phyloP scores from a whole-genome alignment of 1,140 invertebrate genomes.

The Apocrypta bakeri region DNA sequence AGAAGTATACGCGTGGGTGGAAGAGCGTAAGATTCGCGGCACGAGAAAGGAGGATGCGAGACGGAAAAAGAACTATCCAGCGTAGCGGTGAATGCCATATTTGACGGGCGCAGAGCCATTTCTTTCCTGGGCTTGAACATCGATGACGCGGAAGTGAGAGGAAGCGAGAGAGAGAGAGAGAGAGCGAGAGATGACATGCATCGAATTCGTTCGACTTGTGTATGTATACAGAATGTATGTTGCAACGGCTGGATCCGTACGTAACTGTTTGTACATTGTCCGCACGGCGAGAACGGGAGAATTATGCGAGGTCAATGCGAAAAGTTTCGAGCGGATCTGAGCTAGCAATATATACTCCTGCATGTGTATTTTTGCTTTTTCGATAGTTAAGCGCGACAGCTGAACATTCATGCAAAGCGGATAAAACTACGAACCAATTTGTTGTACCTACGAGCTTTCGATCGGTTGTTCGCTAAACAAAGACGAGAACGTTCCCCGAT shows the following conservation, averaged over 20 bases:
- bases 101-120: slow-evolving; percentile 20
- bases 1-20: slow-evolving; percentile 44
- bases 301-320: slow-evolving; percentile 19
- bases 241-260: background rate
- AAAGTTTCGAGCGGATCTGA: background rate
- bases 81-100: slow-evolving; percentile 26
- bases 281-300: background rate
- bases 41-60: slow-evolving; percentile 13
- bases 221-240: background rate
- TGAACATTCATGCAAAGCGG: background rate
- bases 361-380: background rate
- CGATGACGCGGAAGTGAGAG: background rate
- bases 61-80: slow-evolving; percentile 5
- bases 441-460: background rate
- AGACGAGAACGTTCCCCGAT: background rate
- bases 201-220: slow-evolving; percentile 9
- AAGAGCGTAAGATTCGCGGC: slow-evolving; percentile 1
- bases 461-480: too few species aligned
- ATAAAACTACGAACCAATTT: background rate
- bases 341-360: background rate
- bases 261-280: slow-evolving; percentile 26
- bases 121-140: slow-evolving; percentile 1
- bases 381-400: slow-evolving; percentile 5
- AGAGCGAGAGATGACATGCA: slow-evolving; percentile 26
- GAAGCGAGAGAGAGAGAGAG: background rate